These are phyloP conservation scores for Ichneumoninae sp. DNA, from an alignment of 2,888 invertebrate genomes.

Conservation along the genomic window DNA sequence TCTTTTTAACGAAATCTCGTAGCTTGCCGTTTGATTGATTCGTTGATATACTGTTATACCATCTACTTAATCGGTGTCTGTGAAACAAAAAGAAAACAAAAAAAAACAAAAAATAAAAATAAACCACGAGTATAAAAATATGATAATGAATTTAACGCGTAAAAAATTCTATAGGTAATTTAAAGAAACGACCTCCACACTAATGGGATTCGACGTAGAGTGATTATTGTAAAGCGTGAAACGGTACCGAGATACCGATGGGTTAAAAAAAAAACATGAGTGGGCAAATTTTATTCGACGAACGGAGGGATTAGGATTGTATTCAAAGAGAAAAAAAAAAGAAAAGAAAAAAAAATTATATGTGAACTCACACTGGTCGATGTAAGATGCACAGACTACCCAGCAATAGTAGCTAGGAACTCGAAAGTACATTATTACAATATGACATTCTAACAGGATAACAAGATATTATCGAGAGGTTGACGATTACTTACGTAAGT, in stretches of 20 bases:
- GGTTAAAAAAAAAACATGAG: constrained; percentile 25
- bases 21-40: constrained; percentile 66
- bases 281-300: constrained; percentile 37
- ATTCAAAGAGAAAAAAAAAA: constrained; percentile 52
- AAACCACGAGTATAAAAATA: constrained; percentile 58
- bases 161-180: constrained; percentile 62
- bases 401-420: constrained; percentile 74
- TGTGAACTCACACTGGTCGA: constrained; percentile 69
- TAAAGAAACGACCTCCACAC: constrained; percentile 57
- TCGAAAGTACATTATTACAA: constrained; percentile 71
- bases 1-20: constrained; percentile 63
- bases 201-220: constrained; percentile 45
- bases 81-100: constrained; percentile 59
- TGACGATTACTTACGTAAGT: constrained; percentile 59
- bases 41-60: constrained; percentile 68
- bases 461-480: constrained; percentile 61
- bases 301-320: constrained; percentile 55
- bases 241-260: neutral
- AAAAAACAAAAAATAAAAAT: constrained; percentile 38
- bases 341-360: constrained; percentile 50
- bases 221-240: constrained; percentile 22
- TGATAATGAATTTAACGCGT: constrained; percentile 59
- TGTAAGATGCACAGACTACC: constrained; percentile 73
- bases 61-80: constrained; percentile 77
- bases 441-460: constrained; percentile 65